These are phyloP conservation scores for Pseudomyrmex pallidus DNA, from an alignment of 1,140 invertebrate genomes.

Conservation along the genomic window DNA sequence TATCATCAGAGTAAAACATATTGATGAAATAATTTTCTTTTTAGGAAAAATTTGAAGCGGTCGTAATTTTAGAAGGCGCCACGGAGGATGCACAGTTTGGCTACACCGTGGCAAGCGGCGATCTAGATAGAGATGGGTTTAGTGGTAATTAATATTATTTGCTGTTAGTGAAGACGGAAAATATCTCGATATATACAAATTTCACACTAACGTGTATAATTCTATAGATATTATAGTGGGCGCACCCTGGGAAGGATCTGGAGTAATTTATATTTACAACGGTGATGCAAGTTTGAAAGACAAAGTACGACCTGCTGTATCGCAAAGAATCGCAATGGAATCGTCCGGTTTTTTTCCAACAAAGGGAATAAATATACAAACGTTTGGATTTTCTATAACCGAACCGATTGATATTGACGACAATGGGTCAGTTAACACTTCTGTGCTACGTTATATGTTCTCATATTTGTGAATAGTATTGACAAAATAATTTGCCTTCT, in stretches of 20 bases:
- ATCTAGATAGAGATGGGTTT: slow-evolving; percentile 88
- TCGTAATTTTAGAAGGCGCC: slow-evolving; percentile 84
- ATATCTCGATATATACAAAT: neutral
- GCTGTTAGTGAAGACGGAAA: neutral
- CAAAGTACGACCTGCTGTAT: slow-evolving; percentile 78
- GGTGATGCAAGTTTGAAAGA: slow-evolving; percentile 84
- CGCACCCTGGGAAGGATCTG: slow-evolving; percentile 88
- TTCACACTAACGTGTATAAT: neutral
- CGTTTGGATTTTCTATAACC: slow-evolving; percentile 88
- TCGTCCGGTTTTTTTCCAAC: neutral
- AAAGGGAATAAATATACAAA: slow-evolving; percentile 62
- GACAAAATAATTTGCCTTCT: neutral
- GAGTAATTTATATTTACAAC: slow-evolving; percentile 88
- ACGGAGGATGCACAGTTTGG: slow-evolving; percentile 87
- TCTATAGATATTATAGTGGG: slow-evolving; percentile 88
- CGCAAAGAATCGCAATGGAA: slow-evolving; percentile 82
- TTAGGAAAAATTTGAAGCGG: slow-evolving; percentile 73
- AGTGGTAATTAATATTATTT: slow-evolving; percentile 75
- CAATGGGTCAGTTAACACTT: slow-evolving; percentile 85
- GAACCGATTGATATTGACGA: slow-evolving; percentile 88
- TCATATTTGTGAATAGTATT: too few species aligned
- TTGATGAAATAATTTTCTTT: slow-evolving; percentile 2
- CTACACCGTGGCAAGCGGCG: slow-evolving; percentile 86
- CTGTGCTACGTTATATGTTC: neutral
- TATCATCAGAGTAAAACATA: neutral